Conservation (phyloP, 64 coral and sea anemone genomes). For the Stichodactyla helianthus region DNA sequence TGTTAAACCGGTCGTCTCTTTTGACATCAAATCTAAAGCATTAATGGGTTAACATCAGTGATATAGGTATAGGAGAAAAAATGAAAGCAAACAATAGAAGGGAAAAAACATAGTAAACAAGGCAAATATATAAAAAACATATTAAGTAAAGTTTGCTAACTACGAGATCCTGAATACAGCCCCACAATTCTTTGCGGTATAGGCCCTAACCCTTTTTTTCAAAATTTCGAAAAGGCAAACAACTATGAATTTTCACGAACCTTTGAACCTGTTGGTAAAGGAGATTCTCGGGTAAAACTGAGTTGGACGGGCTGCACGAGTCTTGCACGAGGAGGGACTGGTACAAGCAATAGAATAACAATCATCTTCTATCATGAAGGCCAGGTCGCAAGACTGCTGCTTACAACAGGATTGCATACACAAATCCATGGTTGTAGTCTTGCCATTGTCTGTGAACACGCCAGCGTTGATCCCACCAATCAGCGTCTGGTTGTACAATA, state of each 20-base stretch:
- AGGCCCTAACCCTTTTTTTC: too few species aligned
- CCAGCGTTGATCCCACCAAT: slow-evolving; percentile 77
- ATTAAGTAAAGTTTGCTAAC: too few species aligned
- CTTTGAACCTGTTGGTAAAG: slow-evolving; percentile 56
- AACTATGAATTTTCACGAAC: slow-evolving; percentile 4
- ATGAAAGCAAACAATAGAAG: not conserved
- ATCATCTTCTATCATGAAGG: slow-evolving; percentile 95
- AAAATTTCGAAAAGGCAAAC: too few species aligned
- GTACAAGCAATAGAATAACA: slow-evolving; percentile 86
- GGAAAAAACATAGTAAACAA: too few species aligned
- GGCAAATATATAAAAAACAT: too few species aligned
- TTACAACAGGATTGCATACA: slow-evolving; percentile 96
- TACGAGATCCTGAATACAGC: too few species aligned
- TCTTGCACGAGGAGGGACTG: slow-evolving; percentile 67
- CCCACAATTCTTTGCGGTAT: too few species aligned
- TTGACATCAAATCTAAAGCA: slow-evolving; percentile 3
- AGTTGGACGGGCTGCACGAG: slow-evolving; percentile 58
- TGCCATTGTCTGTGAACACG: slow-evolving; percentile 82
- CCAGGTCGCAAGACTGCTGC: slow-evolving; percentile 71
- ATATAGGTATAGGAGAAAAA: not conserved
- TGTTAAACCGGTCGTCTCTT: not conserved
- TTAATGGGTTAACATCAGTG: not conserved
- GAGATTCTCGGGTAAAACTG: slow-evolving; percentile 85
- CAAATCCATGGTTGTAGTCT: slow-evolving; percentile 74
- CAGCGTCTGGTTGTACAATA: slow-evolving; percentile 71